phyloP scores from a whole-genome alignment of 2,888 invertebrate species.

The Aleiodes leptofemur region DNA sequence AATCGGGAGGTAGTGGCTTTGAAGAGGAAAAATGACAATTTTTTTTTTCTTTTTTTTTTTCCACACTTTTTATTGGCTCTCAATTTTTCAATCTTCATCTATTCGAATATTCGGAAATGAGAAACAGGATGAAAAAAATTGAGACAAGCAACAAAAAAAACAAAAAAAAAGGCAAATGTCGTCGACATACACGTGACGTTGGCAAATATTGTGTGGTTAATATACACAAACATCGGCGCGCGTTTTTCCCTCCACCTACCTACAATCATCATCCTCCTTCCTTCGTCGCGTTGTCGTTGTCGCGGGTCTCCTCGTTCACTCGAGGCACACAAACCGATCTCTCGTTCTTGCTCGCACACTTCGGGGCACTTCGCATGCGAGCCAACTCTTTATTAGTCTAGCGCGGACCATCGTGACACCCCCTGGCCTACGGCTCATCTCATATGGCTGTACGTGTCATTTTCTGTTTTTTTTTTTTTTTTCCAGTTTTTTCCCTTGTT shows the following conservation, averaged over 20 bases:
- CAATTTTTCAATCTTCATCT: conserved; percentile 33
- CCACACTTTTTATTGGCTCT: conserved; percentile 45
- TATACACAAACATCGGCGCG: conserved; percentile 46
- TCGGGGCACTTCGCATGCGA: conserved; percentile 69
- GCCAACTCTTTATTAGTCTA: conserved; percentile 73
- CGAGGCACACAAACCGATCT: conserved; percentile 47
- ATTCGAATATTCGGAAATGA: too few relatives aligned
- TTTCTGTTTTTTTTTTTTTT: conserved; percentile 17
- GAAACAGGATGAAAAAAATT: too few relatives aligned
- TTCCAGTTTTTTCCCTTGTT: too few relatives aligned
- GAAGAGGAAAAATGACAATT: conserved; percentile 50
- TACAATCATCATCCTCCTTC: conserved; percentile 45
- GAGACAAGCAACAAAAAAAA: conserved; percentile 53
- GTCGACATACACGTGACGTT: conserved; percentile 70
- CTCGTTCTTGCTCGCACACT: conserved; percentile 49
- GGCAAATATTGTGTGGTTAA: conserved; percentile 66
- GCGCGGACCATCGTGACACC: conserved; percentile 72
- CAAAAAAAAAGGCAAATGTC: conserved; percentile 68
- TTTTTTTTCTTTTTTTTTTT: background rate
- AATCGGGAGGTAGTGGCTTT: conserved; percentile 42
- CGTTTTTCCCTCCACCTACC: conserved; percentile 42
- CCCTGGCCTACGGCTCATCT: conserved; percentile 64
- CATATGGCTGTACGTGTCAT: conserved; percentile 3
- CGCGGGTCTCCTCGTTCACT: conserved; percentile 51
- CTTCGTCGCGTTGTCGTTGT: conserved; percentile 64